Conservation (phyloP, 2,797 vertebrate species). For the Hippopotamyrus pictus region DNA sequence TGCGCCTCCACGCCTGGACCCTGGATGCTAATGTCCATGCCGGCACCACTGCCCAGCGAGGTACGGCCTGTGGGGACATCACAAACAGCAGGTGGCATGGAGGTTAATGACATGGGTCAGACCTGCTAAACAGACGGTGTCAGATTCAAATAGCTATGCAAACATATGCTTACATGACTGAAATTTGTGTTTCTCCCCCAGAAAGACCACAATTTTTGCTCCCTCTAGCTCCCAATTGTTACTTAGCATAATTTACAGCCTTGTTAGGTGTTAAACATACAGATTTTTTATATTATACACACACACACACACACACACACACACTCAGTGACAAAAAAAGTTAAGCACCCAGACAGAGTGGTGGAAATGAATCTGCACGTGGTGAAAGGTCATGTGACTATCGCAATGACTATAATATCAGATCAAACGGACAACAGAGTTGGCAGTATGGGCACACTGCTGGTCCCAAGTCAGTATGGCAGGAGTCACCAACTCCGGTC, state of each 20-base stretch:
- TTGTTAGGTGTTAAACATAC: neutral
- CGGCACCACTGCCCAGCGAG: constrained; percentile 70
- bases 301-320: no score
- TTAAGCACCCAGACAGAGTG: no score
- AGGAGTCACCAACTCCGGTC: no score
- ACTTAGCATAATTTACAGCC: neutral
- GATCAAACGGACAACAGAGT: no score
- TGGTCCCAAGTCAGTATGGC: no score
- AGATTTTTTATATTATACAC: no score
- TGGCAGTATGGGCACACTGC: no score
- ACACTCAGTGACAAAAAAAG: no score
- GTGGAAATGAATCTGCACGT: no score
- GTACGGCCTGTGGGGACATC: constrained; percentile 62
- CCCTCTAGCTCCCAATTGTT: neutral
- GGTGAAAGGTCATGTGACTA: no score
- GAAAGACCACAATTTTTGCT: neutral
- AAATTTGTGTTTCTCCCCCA: neutral
- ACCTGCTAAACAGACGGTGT: neutral
- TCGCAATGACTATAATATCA: no score
- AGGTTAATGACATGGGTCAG: neutral
- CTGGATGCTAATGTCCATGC: constrained; percentile 74
- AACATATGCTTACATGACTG: neutral
- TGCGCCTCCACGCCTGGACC: constrained; percentile 73
- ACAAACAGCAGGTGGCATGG: neutral
- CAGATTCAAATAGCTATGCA: neutral